Evolutionary conservation across 2,113 vertebrate species (phyloP).

Genomic region (Ahaetulla prasina): DNA sequence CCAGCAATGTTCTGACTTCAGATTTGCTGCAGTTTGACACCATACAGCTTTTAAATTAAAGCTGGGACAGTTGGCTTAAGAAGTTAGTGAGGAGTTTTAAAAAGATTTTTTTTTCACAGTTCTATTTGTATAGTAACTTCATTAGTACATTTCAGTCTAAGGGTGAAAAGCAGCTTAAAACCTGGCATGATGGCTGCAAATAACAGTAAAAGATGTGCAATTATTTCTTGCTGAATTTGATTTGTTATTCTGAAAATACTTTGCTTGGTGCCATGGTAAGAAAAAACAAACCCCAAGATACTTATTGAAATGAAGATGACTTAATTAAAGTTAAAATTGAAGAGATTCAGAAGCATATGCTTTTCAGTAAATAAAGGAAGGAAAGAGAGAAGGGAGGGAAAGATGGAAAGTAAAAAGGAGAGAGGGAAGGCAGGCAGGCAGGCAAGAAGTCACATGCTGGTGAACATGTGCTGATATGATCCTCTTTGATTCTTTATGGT

Average conservation of each 20-base stretch:
- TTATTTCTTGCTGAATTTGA: background rate
- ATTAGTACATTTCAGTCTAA: background rate
- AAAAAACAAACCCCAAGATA: background rate
- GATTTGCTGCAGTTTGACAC: constrained; percentile 29
- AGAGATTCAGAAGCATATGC: background rate
- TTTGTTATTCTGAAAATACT: background rate
- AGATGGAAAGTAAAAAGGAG: background rate
- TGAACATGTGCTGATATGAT: background rate
- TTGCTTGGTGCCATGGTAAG: background rate
- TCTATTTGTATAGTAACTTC: background rate
- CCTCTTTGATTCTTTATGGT: background rate
- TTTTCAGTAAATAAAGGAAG: background rate
- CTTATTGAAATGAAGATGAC: background rate
- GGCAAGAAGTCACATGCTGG: background rate
- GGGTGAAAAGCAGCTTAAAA: background rate
- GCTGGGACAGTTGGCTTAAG: background rate
- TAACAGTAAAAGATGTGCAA: background rate
- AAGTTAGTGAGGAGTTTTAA: background rate
- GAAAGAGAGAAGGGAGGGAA: background rate
- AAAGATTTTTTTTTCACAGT: background rate
- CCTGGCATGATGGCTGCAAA: background rate
- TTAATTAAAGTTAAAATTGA: background rate
- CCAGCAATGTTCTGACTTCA: constrained; percentile 22
- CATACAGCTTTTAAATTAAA: background rate
- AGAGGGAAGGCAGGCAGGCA: background rate